A percentile compares a stretch with the other conserved stretches of the same genome.
Evolutionary conservation across 2,113 vertebrate genomes (phyloP).

Genomic region (Phalacrocorax pelagicus): DNA sequence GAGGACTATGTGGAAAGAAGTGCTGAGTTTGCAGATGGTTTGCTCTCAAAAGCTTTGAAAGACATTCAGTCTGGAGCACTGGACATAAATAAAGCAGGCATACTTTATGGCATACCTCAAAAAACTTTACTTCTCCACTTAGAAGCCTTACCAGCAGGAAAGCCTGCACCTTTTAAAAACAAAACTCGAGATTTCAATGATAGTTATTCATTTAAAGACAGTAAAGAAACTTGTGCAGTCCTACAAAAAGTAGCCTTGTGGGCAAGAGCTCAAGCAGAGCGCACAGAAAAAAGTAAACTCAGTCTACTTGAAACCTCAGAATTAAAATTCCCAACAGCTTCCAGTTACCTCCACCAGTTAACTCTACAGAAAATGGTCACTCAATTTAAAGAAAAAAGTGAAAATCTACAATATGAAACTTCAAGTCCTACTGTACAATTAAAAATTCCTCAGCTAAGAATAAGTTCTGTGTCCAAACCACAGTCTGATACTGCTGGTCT

Average conservation of each 20-base stretch:
- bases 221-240: slow-evolving; percentile 90
- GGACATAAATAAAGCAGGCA: slow-evolving; percentile 96
- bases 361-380: slow-evolving; percentile 91
- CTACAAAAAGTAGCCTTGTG: slow-evolving; percentile 95
- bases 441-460: slow-evolving; percentile 91
- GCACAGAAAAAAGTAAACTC: slow-evolving; percentile 85
- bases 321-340: slow-evolving; percentile 89
- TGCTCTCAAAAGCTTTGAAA: slow-evolving; percentile 99
- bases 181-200: slow-evolving; percentile 84
- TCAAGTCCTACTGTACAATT: slow-evolving; percentile 84
- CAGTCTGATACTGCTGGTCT: slow-evolving; percentile 85
- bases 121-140: slow-evolving; percentile 93
- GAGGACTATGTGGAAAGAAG: slow-evolving; percentile 98
- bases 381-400: slow-evolving; percentile 87
- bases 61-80: slow-evolving; percentile 98
- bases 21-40: slow-evolving; percentile 98
- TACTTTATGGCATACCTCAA: slow-evolving; percentile 99
- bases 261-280: slow-evolving; percentile 90
- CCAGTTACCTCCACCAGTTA: slow-evolving; percentile 93
- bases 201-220: slow-evolving; percentile 86
- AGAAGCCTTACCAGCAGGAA: slow-evolving; percentile 88
- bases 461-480: slow-evolving; percentile 83
- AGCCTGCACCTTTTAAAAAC: slow-evolving; percentile 84
- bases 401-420: slow-evolving; percentile 80
- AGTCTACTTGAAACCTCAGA: slow-evolving; percentile 86